Conservation (phyloP, 2,113 vertebrate species). For the Pipa parva region DNA sequence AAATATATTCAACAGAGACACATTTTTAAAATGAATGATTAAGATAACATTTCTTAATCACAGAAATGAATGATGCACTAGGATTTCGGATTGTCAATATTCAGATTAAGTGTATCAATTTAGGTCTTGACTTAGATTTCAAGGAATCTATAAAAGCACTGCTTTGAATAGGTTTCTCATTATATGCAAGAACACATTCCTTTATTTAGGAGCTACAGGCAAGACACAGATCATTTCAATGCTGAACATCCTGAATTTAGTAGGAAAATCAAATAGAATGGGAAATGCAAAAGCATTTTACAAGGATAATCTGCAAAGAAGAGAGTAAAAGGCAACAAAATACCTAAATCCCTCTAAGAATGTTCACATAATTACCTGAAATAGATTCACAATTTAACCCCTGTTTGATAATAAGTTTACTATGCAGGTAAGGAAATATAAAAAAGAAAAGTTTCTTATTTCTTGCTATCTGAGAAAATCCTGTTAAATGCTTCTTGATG, state of each 20-base stretch:
- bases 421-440: slow-evolving; percentile 19
- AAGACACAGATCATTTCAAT: slow-evolving; percentile 43
- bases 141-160: slow-evolving; percentile 33
- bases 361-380: slow-evolving; percentile 32
- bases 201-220: slow-evolving; percentile 35
- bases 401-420: slow-evolving; percentile 22
- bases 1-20: too few relatives aligned
- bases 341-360: slow-evolving; percentile 33
- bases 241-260: slow-evolving; percentile 37
- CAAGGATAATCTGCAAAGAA: slow-evolving; percentile 26
- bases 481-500: too few relatives aligned
- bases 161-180: slow-evolving; percentile 31
- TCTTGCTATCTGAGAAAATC: background rate
- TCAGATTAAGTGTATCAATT: slow-evolving; percentile 34
- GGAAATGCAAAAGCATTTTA: slow-evolving; percentile 20
- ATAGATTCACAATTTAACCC: slow-evolving; percentile 25
- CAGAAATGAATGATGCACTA: slow-evolving; percentile 23
- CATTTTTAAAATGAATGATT: too few relatives aligned
- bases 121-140: slow-evolving; percentile 25
- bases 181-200: slow-evolving; percentile 34
- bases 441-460: slow-evolving; percentile 25
- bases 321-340: slow-evolving; percentile 20
- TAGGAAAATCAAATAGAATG: slow-evolving; percentile 15
- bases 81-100: slow-evolving; percentile 36
- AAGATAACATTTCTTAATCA: slow-evolving; percentile 23